These are phyloP conservation scores for Montipora foliosa DNA, from an alignment of 64 coral and sea anemone species.

Conservation along the genomic window DNA sequence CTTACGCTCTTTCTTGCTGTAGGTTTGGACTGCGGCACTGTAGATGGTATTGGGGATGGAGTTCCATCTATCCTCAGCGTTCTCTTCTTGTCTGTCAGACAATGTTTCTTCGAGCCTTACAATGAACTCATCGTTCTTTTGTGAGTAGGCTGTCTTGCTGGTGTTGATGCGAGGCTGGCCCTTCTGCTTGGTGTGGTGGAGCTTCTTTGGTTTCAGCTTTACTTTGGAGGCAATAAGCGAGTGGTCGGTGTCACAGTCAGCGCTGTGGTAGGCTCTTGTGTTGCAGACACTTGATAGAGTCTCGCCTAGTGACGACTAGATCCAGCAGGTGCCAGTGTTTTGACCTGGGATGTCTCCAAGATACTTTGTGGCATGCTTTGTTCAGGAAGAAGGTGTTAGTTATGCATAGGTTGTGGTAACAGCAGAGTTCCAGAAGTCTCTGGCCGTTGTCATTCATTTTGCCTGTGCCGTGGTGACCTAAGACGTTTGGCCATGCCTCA, in stretches of 20 bases:
- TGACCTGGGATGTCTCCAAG: no score
- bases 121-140: background rate
- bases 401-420: no score
- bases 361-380: no score
- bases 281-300: background rate
- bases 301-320: background rate
- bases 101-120: background rate
- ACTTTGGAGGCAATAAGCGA: background rate
- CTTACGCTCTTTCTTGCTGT: background rate
- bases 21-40: background rate
- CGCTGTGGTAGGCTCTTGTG: constrained; percentile 7
- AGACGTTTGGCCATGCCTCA: background rate
- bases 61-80: background rate
- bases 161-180: no score
- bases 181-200: background rate
- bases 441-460: no score
- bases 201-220: constrained; percentile 8
- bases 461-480: background rate
- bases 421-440: no score
- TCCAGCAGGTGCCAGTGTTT: background rate
- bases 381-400: no score
- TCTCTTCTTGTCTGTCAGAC: background rate
- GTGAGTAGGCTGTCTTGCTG: background rate
- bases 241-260: constrained; percentile 38
- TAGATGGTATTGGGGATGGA: background rate